These are phyloP conservation scores for Caenorhabditis sp. DNA, from an alignment of 2,888 invertebrate genomes.

Conservation along the genomic window DNA sequence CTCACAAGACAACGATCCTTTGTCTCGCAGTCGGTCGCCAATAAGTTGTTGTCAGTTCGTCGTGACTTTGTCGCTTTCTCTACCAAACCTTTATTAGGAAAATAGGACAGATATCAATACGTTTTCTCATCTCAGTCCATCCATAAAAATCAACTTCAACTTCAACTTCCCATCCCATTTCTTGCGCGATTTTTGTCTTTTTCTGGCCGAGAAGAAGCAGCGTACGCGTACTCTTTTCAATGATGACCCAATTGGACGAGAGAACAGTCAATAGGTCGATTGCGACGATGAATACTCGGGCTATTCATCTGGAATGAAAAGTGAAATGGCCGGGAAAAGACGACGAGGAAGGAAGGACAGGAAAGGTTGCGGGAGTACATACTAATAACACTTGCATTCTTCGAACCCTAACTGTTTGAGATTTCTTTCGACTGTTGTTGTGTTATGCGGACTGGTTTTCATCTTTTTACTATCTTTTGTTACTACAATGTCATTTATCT, in stretches of 20 bases:
- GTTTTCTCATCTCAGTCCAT: no score
- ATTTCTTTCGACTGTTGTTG: neutral
- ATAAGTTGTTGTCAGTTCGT: neutral
- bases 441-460: conserved; percentile 8
- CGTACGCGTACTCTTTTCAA: conserved; percentile 47
- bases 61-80: neutral
- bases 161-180: neutral
- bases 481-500: conserved; percentile 22
- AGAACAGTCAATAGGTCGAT: conserved; percentile 55
- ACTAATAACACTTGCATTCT: conserved; percentile 33
- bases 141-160: neutral
- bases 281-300: conserved; percentile 47
- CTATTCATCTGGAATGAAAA: conserved; percentile 53
- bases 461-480: conserved; percentile 38
- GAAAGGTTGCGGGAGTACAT: conserved; percentile 45
- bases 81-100: neutral
- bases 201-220: conserved; percentile 9
- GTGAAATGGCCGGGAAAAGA: conserved; percentile 32
- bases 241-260: conserved; percentile 55
- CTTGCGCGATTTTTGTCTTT: conserved; percentile 9
- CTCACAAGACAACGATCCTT: neutral
- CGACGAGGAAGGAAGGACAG: conserved; percentile 5
- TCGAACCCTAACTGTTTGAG: conserved; percentile 1
- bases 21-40: no score
- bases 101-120: conserved; percentile 44